Conservation (phyloP, 2,888 invertebrate genomes). For the Rotaria sp. region DNA sequence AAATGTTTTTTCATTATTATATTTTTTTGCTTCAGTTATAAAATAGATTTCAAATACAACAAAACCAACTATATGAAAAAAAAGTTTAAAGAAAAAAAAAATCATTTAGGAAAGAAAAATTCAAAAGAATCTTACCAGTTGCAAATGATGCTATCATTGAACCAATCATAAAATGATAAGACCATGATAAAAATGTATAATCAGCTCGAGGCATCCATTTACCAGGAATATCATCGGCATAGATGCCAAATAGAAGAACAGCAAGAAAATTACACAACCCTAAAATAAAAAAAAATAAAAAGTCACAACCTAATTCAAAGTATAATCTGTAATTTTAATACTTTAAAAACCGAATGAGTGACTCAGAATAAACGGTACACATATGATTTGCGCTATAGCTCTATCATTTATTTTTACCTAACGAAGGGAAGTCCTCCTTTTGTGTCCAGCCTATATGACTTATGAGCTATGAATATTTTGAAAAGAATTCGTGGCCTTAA, state of each 20-base stretch:
- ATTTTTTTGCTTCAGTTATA: background rate
- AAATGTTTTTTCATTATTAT: conserved; percentile 9
- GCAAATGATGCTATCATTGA: background rate
- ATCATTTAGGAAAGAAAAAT: background rate
- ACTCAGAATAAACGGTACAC: no score
- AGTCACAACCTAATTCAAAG: background rate
- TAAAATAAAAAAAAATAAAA: background rate
- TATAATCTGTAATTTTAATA: no score
- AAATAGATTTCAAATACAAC: background rate
- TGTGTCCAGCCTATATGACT: no score
- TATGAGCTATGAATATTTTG: no score
- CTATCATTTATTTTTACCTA: no score
- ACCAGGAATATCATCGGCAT: conserved; percentile 33
- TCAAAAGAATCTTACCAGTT: background rate
- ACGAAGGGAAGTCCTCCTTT: no score
- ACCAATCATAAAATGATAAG: conserved; percentile 16
- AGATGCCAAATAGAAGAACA: conserved; percentile 30
- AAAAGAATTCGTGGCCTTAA: no score
- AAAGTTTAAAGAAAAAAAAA: background rate
- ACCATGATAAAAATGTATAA: conserved; percentile 40
- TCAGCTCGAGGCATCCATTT: conserved; percentile 41
- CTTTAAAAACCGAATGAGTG: no score
- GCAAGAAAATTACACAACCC: conserved; percentile 32
- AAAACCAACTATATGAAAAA: background rate
- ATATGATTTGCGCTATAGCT: no score